Percentiles rank a stretch among this genome's conserved stretches.
Conservation (phyloP, 2,888 invertebrate species). For the Epinotia nisella region DNA sequence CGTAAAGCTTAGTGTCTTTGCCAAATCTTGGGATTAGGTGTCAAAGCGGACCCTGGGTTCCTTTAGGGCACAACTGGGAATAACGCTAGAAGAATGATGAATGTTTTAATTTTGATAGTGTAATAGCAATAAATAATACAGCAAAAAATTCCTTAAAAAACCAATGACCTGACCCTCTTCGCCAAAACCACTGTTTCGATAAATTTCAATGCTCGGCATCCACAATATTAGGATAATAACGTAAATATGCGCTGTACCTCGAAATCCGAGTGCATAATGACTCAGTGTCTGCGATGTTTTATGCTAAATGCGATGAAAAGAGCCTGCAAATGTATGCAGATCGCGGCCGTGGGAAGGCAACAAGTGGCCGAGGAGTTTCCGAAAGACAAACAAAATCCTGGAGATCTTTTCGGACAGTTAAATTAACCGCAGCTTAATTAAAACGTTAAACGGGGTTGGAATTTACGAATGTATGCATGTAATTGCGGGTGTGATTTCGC, state of each 20-base stretch:
- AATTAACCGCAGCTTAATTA: slow-evolving; percentile 70
- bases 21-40: no score
- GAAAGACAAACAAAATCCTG: slow-evolving; percentile 61
- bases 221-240: slow-evolving; percentile 83
- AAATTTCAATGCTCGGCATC: slow-evolving; percentile 61
- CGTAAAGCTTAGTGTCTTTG: no score
- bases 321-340: slow-evolving; percentile 81
- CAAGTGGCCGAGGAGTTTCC: slow-evolving; percentile 75
- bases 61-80: no score
- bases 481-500: slow-evolving; percentile 44
- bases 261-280: slow-evolving; percentile 81
- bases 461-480: slow-evolving; percentile 45
- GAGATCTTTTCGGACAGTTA: slow-evolving; percentile 42
- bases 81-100: no score
- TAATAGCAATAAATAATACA: no score
- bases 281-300: slow-evolving; percentile 80
- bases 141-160: not conserved
- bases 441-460: slow-evolving; percentile 59
- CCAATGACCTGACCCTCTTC: not conserved
- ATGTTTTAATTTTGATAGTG: not conserved
- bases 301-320: slow-evolving; percentile 81
- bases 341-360: slow-evolving; percentile 82
- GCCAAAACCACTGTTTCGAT: not conserved
- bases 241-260: slow-evolving; percentile 78
- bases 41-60: no score